These are phyloP conservation scores for Papilio gigon DNA, from an alignment of 2,888 invertebrate species.

Conservation along the genomic window DNA sequence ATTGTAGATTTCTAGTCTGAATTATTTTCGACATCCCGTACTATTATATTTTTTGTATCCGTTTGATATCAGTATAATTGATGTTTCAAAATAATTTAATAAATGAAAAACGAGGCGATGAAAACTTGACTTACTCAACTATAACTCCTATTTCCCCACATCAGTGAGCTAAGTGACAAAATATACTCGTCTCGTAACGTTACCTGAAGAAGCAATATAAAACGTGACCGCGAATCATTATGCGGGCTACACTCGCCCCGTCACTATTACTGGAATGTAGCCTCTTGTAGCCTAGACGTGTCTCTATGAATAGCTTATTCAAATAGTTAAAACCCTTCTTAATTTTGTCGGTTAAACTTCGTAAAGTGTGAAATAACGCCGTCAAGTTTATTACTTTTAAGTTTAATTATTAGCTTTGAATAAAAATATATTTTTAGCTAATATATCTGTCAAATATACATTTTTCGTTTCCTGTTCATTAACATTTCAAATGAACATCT, in stretches of 20 bases:
- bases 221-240: conserved; percentile 75
- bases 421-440: too few species aligned
- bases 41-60: too few species aligned
- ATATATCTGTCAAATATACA: too few species aligned
- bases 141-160: conserved; percentile 5
- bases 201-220: conserved; percentile 74
- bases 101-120: background rate
- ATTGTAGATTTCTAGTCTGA: too few species aligned
- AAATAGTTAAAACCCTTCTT: background rate
- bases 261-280: background rate
- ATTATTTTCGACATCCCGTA: too few species aligned
- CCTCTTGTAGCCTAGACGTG: background rate
- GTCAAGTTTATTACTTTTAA: background rate
- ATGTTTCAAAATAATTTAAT: background rate
- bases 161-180: conserved; percentile 68
- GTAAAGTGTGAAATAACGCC: background rate
- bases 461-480: too few species aligned
- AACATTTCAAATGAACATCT: too few species aligned
- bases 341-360: background rate
- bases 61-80: background rate
- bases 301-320: background rate
- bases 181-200: conserved; percentile 67
- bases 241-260: background rate
- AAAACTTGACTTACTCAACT: background rate
- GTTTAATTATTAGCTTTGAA: too few species aligned